Base-by-base conservation (phyloP, 2,888 invertebrate genomes). In the Pherbina coryleti region DNA sequence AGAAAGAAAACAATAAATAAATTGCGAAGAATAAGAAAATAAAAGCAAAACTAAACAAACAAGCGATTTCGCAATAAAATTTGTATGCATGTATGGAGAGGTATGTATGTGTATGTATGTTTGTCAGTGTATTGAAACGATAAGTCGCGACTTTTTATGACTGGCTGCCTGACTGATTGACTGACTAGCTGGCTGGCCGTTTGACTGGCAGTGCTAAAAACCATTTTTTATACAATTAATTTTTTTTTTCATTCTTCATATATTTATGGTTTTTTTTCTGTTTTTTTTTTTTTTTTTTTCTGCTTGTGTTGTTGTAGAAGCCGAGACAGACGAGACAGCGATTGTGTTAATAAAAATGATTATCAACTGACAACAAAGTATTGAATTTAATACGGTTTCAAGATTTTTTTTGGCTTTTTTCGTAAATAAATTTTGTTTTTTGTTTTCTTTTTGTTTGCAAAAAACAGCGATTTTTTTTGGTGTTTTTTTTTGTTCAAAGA, bases 261-360 rank as follows among this genome's bases (percentile, higher is more conserved):
- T n/a, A n/a, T n/a, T n/a, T 51, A 5, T 51, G 2, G 3, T 51
- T 51, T n/a, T 51, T 51, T 5, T 11, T 51, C n/a, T 55, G 17
- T 8, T 17, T 7, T 55, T 55, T 11, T 55, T 8, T 1, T 1
- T 19, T 31, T 34, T 9, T 31, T 66, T 37, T 37, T 66, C 9
- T 22, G 25, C 64, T 67, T 44, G 66, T 66, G 37, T 44, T 66
- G 44, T 44, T 37, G 22, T 44, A 44, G 14, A n/a, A 44, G 44
- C n/a, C 22, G 22, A 0, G 22, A 5, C 34, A n/a, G 60, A 8
- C 28, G 28, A 60, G 60, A 44, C 67, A 9, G 14, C n/a, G 66
- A 28, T 66, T 66, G 67, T 44, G 19, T 19, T 67, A 11, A 67
- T 37, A 37, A n/a, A 37, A 67, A 67, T 37, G 67, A 67, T 67